Conservation (phyloP, 2,797 vertebrate genomes). For the Megalops cyprinoides region DNA sequence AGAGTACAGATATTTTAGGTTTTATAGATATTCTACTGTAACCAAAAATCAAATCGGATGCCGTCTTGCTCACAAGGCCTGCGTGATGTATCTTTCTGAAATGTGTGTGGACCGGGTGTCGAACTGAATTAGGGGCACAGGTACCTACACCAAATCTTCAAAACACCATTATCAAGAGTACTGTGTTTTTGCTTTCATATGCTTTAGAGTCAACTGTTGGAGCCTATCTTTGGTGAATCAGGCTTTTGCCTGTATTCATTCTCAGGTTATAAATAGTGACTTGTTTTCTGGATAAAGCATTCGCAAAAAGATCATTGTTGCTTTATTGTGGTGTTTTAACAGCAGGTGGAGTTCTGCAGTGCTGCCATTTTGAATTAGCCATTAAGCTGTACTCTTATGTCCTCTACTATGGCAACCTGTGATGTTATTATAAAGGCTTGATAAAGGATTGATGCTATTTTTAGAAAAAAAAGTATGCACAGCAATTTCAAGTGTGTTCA, state of each 20-base stretch:
- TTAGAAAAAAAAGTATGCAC: too few relatives aligned
- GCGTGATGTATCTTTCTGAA: neutral
- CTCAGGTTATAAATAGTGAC: constrained; percentile 84
- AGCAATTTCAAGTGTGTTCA: too few relatives aligned
- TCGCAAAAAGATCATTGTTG: constrained; percentile 87
- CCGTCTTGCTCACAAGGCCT: too few relatives aligned
- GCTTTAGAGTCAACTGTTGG: neutral
- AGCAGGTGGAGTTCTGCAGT: constrained; percentile 83
- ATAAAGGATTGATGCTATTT: constrained; percentile 2
- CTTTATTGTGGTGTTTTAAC: constrained; percentile 82
- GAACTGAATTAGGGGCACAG: neutral
- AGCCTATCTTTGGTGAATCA: neutral
- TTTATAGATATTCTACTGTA: too few relatives aligned
- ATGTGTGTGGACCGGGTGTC: neutral
- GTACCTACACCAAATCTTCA: neutral
- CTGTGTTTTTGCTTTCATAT: neutral
- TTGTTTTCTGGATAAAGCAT: constrained; percentile 85
- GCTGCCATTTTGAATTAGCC: constrained; percentile 82
- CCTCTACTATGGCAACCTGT: constrained; percentile 65
- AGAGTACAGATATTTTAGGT: too few relatives aligned
- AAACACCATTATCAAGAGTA: neutral
- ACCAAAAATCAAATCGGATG: too few relatives aligned
- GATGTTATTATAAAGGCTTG: neutral
- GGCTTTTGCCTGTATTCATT: constrained; percentile 48
- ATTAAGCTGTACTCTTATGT: constrained; percentile 67